These are phyloP conservation scores for Macrostomum lignano DNA, from an alignment of 1,140 invertebrate genomes.

Conservation along the genomic window DNA sequence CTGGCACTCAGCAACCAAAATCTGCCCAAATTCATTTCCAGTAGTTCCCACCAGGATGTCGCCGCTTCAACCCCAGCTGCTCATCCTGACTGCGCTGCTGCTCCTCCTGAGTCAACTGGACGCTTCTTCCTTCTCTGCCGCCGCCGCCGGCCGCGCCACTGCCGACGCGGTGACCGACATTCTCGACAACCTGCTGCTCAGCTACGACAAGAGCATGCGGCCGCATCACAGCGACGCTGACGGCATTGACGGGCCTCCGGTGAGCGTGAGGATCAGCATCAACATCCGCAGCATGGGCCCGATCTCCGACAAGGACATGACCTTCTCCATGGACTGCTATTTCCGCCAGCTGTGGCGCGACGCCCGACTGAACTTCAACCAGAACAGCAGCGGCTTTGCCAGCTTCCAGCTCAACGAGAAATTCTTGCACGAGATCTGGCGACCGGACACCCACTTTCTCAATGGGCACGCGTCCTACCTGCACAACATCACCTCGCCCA, in stretches of 20 bases:
- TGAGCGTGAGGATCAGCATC: constrained; percentile 8
- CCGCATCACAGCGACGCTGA: no score
- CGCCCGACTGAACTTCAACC: constrained; percentile 9
- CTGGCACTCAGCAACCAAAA: no score
- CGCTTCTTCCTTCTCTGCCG: no score
- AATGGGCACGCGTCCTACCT: constrained; percentile 27
- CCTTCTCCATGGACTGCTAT: constrained; percentile 20
- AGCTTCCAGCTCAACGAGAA: constrained; percentile 11
- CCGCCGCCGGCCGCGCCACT: no score
- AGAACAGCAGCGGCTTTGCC: constrained; percentile 9
- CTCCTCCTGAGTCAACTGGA: no score
- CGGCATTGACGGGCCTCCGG: no score
- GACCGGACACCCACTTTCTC: constrained; percentile 27
- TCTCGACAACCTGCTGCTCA: constrained; percentile 29
- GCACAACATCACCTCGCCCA: constrained; percentile 27
- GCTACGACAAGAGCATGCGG: constrained; percentile 31
- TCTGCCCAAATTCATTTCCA: no score
- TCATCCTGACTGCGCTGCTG: no score
- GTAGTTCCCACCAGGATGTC: no score
- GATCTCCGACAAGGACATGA: constrained; percentile 25
- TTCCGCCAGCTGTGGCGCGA: constrained; percentile 15
- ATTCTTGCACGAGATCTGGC: constrained; percentile 20
- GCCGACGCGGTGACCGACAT: constrained; percentile 29
- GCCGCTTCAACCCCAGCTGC: no score
- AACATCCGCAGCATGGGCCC: constrained; percentile 10